A percentile compares a stretch with the other conserved stretches of the same genome.
Evolutionary conservation across 2,113 vertebrate species (phyloP).

Genomic region (Cyprinodon tularosa): DNA sequence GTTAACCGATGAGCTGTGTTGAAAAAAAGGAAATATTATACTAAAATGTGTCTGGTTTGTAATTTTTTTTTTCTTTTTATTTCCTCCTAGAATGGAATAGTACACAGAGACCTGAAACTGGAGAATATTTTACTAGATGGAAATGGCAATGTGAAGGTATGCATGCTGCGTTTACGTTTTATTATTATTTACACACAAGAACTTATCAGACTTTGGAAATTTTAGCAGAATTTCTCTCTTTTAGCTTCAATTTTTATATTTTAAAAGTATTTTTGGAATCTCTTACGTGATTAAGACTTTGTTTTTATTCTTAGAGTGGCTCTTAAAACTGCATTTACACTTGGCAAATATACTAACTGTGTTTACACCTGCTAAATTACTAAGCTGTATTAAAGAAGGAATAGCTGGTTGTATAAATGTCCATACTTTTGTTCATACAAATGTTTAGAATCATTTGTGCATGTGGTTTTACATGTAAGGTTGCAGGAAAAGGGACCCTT

Average conservation of each 20-base stretch:
- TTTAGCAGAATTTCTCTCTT: neutral
- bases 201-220: neutral
- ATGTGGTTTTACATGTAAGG: too few relatives aligned
- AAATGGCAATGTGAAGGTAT: slow-evolving; percentile 92
- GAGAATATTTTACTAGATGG: slow-evolving; percentile 96
- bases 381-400: neutral
- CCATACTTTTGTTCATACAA: neutral
- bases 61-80: neutral
- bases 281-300: neutral
- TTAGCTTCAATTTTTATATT: neutral
- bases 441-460: neutral
- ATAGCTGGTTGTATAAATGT: neutral
- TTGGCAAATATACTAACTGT: neutral
- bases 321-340: neutral
- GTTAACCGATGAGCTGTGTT: neutral
- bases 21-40: neutral
- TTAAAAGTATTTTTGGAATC: neutral
- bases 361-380: neutral
- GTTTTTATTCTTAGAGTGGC: neutral
- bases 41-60: too few relatives aligned
- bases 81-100: slow-evolving; percentile 87
- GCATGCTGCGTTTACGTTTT: neutral
- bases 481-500: too few relatives aligned
- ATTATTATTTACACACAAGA: neutral
- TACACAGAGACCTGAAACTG: slow-evolving; percentile 96